Base-by-base conservation (phyloP, 2,888 invertebrate species). In the Gryllus longicercus region DNA sequence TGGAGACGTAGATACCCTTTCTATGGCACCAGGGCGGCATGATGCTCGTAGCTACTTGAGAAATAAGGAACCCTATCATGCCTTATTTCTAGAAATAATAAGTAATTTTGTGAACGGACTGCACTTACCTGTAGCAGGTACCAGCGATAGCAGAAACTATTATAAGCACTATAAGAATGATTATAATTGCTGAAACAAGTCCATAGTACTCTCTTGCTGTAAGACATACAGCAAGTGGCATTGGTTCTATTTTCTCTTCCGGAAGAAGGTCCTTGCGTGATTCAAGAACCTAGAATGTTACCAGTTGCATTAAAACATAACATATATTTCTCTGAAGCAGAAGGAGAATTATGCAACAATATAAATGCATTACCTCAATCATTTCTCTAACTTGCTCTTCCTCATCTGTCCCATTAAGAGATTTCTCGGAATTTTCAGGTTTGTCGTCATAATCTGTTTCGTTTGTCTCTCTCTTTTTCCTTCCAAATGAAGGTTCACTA, bases 141-240 rank as follows among this genome's bases (percentile, higher is more conserved):
- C 94, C 91, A 0, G 94, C 93, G 38, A 93, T 90, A 78, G 94
- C 88, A 25, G 94, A 90, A 84, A 95, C 91, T 75, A 93, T 93
- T 81, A 95, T 89, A 23, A 96, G 87, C 74, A 95, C 87, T 12
- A 94, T 92, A 84, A 95, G 90, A 51, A 96, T 88, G 16, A 94
- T 90, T 81, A 95, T 91, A 0, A 96, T 90, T 0, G 95, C 93
- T 2, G 93, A 93, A 79, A 96, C 90, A n/a, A 96, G 87, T 1
- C 95, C 94, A 84, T 96, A 93, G 87, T 96, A 96, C 86, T 96
- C 95, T 80, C 94, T 91, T 4, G 93, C 92, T 2, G 95, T 93
- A 82, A 96, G 91, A 86, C 96, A 96, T 38, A 96, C 92, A 1
- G 91, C 93, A 82, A 93, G 91, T 63, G 90, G 87, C 11, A 93